Percentiles rank a stretch among this genome's conserved stretches.
Evolutionary conservation across 2,113 vertebrate genomes (phyloP).

Genomic region (Megalops atlanticus): DNA sequence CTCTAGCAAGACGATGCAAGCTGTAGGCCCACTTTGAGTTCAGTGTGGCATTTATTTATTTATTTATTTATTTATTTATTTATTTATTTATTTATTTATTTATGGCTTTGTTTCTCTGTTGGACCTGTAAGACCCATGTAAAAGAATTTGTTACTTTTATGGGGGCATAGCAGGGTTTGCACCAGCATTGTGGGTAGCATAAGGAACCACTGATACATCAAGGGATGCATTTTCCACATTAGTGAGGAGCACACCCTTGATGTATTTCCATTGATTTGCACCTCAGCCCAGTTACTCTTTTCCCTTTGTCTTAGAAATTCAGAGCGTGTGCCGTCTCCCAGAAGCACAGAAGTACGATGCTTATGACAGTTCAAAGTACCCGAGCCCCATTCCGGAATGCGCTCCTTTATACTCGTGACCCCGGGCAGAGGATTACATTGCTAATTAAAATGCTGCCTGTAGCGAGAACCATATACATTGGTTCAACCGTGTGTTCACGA

Average conservation of each 20-base stretch:
- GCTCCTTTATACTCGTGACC: slow-evolving; percentile 12
- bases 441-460: slow-evolving; percentile 45
- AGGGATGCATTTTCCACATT: no score
- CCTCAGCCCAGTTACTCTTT: neutral
- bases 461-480: slow-evolving; percentile 19
- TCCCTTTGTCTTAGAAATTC: slow-evolving; percentile 9
- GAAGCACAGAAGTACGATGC: neutral
- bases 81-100: no score
- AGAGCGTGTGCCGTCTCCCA: neutral
- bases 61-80: no score
- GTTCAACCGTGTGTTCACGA: slow-evolving; percentile 14
- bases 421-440: slow-evolving; percentile 27
- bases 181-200: neutral
- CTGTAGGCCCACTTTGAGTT: neutral
- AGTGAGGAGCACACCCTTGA: neutral
- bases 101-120: no score
- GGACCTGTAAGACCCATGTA: neutral
- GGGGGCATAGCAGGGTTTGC: neutral
- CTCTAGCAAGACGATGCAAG: neutral
- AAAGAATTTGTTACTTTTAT: neutral
- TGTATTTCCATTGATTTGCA: neutral
- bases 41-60: neutral
- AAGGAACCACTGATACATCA: no score
- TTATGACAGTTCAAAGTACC: slow-evolving; percentile 30
- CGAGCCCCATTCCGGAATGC: neutral